These are phyloP conservation scores for Haliclona indistincta DNA, from an alignment of 37 sponge, comb jelly and placozoan species.

Conservation along the genomic window DNA sequence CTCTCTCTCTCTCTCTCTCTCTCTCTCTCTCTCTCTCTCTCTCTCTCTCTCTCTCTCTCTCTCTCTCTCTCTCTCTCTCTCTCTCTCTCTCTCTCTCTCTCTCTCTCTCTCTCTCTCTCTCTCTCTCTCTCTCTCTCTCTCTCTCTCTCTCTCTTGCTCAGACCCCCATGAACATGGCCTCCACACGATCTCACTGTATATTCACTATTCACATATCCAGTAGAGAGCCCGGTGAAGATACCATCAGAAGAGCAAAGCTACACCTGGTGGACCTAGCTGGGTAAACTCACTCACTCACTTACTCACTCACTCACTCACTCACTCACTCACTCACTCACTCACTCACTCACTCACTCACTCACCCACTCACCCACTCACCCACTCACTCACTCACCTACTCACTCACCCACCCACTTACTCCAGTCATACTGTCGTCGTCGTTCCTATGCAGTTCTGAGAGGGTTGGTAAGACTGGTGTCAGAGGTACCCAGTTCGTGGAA, in stretches of 20 bases:
- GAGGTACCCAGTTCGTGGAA: conserved; percentile 87
- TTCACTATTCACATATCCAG: conserved; percentile 92
- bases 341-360: neutral
- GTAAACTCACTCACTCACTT: conserved; percentile 23
- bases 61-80: conserved; percentile 24
- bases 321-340: neutral
- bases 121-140: conserved; percentile 24
- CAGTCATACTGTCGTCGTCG: neutral
- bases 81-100: conserved; percentile 24
- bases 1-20: conserved; percentile 22
- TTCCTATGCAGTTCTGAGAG: conserved; percentile 83
- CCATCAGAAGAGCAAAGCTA: conserved; percentile 80
- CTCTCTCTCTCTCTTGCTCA: conserved; percentile 12
- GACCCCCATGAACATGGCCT: conserved; percentile 99
- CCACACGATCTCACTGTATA: conserved; percentile 99
- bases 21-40: conserved; percentile 24
- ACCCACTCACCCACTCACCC: neutral
- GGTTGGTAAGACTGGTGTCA: conserved; percentile 87
- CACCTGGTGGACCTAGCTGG: conserved; percentile 99
- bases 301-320: neutral
- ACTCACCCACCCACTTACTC: neutral
- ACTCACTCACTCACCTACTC: neutral
- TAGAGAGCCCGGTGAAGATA: conserved; percentile 84
- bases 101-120: conserved; percentile 24
- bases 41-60: conserved; percentile 24